phyloP scores from a whole-genome alignment of 2,888 invertebrate genomes.

The Brenthis hecate region DNA sequence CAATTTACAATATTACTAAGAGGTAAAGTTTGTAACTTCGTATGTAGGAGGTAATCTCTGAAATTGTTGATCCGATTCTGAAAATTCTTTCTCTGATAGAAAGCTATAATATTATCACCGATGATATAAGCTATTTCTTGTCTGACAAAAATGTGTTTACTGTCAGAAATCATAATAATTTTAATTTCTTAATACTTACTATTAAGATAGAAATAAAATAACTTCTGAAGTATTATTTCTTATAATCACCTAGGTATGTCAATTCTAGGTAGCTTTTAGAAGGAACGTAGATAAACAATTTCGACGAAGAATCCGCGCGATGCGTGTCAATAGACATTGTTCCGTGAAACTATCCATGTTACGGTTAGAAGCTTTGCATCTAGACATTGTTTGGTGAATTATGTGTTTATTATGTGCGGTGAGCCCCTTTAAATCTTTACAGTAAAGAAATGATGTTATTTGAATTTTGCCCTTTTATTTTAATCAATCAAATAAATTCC shows the following conservation, averaged over 20 bases:
- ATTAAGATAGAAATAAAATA: too few species aligned
- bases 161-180: too few species aligned
- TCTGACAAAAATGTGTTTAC: too few species aligned
- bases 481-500: too few species aligned
- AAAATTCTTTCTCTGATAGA: too few species aligned
- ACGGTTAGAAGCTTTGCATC: background rate
- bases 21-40: too few species aligned
- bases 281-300: background rate
- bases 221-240: background rate
- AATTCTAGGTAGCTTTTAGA: background rate
- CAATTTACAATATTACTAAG: too few species aligned
- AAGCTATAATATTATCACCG: too few species aligned
- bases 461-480: background rate
- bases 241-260: background rate
- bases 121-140: too few species aligned
- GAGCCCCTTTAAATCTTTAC: background rate
- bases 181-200: too few species aligned
- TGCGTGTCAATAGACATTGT: conserved; percentile 12
- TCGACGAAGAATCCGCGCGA: conserved; percentile 1
- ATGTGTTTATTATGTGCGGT: background rate
- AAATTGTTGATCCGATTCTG: too few species aligned
- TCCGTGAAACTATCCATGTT: conserved; percentile 6
- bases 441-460: background rate
- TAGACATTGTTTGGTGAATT: background rate
- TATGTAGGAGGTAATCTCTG: too few species aligned